Conservation (phyloP, 2,797 vertebrate species). For the Muraenolepis orangiensis region DNA sequence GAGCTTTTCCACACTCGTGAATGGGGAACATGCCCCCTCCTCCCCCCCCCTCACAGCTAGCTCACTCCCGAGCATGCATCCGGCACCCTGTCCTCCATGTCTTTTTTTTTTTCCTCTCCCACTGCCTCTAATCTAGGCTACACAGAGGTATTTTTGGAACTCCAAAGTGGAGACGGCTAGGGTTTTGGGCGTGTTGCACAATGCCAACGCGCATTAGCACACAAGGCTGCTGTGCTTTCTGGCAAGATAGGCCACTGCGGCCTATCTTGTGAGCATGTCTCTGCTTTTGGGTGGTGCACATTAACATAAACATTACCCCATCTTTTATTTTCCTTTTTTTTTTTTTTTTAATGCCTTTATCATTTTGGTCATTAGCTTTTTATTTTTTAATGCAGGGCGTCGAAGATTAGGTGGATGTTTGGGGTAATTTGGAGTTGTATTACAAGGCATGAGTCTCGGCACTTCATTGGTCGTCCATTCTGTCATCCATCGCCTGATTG, state of each 20-base stretch:
- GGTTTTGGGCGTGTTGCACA: slow-evolving; percentile 18
- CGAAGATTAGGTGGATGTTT: not conserved
- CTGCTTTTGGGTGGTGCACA: slow-evolving; percentile 59
- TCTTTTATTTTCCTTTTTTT: slow-evolving; percentile 19
- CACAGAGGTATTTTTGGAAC: slow-evolving; percentile 19
- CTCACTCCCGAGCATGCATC: not conserved
- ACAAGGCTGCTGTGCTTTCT: slow-evolving; percentile 17
- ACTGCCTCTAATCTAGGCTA: not conserved
- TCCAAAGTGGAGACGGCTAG: slow-evolving; percentile 10
- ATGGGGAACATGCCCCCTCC: too few species aligned
- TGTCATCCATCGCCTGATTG: not conserved
- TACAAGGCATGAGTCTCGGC: not conserved
- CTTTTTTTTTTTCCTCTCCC: slow-evolving; percentile 23
- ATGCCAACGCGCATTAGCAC: slow-evolving; percentile 40
- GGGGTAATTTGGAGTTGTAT: not conserved
- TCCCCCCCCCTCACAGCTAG: not conserved
- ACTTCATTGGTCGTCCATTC: not conserved
- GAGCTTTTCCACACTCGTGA: not conserved
- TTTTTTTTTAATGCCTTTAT: slow-evolving; percentile 28
- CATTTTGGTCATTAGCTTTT: slow-evolving; percentile 1
- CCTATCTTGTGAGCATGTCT: slow-evolving; percentile 50
- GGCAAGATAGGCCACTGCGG: slow-evolving; percentile 41
- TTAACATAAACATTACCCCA: slow-evolving; percentile 42
- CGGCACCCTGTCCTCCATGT: slow-evolving; percentile 16
- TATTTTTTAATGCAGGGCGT: not conserved